Evolutionary conservation across 2,113 vertebrate genomes (phyloP).

Genomic region (Gambusia affinis): DNA sequence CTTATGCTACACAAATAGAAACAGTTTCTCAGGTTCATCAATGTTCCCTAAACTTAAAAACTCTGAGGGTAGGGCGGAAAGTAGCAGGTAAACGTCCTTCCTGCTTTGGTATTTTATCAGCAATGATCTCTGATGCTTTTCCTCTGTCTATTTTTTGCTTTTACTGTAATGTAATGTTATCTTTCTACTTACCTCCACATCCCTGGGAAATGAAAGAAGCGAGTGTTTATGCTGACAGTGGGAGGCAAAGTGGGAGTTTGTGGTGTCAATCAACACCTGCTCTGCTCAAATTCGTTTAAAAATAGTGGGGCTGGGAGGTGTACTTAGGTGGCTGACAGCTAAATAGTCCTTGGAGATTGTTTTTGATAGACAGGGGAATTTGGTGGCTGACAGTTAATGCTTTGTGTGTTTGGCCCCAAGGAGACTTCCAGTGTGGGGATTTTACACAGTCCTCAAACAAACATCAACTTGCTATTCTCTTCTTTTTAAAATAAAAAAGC

Average conservation of each 20-base stretch:
- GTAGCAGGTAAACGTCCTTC: conserved; percentile 14
- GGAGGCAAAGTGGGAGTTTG: conserved; percentile 63
- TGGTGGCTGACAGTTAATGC: conserved; percentile 72
- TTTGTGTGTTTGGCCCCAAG: conserved; percentile 69
- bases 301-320: conserved; percentile 67
- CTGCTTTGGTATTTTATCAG: conserved; percentile 18
- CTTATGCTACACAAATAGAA: conserved; percentile 57
- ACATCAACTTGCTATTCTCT: conserved; percentile 50
- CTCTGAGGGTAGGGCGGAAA: conserved; percentile 8
- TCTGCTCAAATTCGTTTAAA: conserved; percentile 72
- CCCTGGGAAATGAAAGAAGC: conserved; percentile 51
- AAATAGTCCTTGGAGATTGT: conserved; percentile 78
- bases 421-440: conserved; percentile 64
- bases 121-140: conserved; percentile 29
- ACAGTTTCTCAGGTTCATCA: conserved; percentile 53
- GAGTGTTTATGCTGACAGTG: conserved; percentile 56
- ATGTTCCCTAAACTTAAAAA: conserved; percentile 28
- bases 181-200: conserved; percentile 50
- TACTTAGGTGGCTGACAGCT: conserved; percentile 72
- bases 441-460: conserved; percentile 64
- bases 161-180: conserved; percentile 51
- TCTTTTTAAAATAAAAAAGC: conserved; percentile 38
- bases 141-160: conserved; percentile 14
- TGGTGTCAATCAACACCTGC: conserved; percentile 78
- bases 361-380: conserved; percentile 74